Percentiles rank a stretch among this genome's conserved stretches.
phyloP scores from a whole-genome alignment of 2,888 invertebrate genomes.

The Chalcis sispes region DNA sequence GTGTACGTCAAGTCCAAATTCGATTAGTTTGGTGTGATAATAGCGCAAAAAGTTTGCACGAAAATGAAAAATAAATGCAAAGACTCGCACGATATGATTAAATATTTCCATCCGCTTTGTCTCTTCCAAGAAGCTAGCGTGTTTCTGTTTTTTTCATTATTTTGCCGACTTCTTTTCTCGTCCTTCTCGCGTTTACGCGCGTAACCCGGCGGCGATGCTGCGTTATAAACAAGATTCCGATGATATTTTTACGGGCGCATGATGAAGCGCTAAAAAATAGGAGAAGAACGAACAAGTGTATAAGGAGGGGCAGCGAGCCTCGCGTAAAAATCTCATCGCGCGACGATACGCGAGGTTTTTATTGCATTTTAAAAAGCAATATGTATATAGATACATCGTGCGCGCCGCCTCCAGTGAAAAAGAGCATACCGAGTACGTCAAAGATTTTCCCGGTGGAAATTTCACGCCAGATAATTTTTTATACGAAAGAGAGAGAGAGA shows the following conservation, averaged over 20 bases:
- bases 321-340: conserved; percentile 36
- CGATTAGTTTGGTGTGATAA: too few species aligned
- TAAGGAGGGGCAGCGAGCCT: background rate
- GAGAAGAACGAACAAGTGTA: background rate
- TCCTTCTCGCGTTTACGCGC: background rate
- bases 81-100: background rate
- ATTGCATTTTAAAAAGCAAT: conserved; percentile 46
- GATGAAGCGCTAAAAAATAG: background rate
- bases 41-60: too few species aligned
- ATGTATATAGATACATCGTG: background rate
- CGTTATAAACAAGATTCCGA: conserved; percentile 44
- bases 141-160: background rate
- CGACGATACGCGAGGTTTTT: conserved; percentile 33
- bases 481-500: too few species aligned
- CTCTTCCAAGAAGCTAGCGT: conserved; percentile 7
- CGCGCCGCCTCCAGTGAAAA: too few species aligned
- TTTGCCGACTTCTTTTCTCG: too few species aligned
- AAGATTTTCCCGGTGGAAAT: too few species aligned
- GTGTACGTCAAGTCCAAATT: too few species aligned
- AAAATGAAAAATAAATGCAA: too few species aligned
- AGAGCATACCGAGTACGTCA: too few species aligned
- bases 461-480: too few species aligned
- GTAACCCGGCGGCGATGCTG: background rate
- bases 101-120: conserved; percentile 25
- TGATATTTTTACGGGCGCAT: conserved; percentile 45